Evolutionary conservation across 2,888 invertebrate genomes (phyloP).

Genomic region (Heliconius sara): DNA sequence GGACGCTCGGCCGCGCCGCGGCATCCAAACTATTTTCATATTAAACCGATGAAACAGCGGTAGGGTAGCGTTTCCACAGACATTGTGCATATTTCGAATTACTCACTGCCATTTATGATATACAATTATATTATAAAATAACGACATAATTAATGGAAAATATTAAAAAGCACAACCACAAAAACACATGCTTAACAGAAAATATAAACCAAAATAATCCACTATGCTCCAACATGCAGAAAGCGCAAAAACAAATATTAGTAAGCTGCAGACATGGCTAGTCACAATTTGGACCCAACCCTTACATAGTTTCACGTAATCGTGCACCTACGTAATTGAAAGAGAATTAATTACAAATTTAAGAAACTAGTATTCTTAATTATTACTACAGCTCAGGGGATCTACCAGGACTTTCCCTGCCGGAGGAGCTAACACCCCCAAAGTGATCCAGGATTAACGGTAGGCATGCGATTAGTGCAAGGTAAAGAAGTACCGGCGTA

Average conservation of each 20-base stretch:
- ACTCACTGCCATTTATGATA: not conserved
- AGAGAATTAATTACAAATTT: conserved; percentile 6
- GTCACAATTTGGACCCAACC: not conserved
- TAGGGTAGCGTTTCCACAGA: conserved; percentile 3
- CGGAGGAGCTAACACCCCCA: conserved; percentile 1
- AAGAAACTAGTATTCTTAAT: not conserved
- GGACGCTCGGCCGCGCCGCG: not conserved
- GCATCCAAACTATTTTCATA: conserved; percentile 6
- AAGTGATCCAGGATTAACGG: conserved; percentile 28
- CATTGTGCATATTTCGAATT: not conserved
- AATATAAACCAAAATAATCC: not conserved
- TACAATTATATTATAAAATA: not conserved
- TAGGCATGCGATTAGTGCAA: conserved; percentile 65
- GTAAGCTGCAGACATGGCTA: conserved; percentile 7
- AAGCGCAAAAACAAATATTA: conserved; percentile 15
- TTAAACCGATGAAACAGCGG: not conserved
- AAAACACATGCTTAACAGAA: not conserved
- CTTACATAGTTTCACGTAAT: not conserved
- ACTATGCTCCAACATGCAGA: conserved; percentile 17
- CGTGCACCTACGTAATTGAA: conserved; percentile 3
- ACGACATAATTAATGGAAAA: not conserved
- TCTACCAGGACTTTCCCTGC: conserved; percentile 1
- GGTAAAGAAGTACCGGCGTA: conserved; percentile 70
- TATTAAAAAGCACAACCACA: not conserved
- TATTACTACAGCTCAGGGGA: conserved; percentile 1